Percentiles rank a stretch among this genome's conserved stretches.
Conservation (phyloP, 2,888 invertebrate genomes). For the Spodoptera picta region DNA sequence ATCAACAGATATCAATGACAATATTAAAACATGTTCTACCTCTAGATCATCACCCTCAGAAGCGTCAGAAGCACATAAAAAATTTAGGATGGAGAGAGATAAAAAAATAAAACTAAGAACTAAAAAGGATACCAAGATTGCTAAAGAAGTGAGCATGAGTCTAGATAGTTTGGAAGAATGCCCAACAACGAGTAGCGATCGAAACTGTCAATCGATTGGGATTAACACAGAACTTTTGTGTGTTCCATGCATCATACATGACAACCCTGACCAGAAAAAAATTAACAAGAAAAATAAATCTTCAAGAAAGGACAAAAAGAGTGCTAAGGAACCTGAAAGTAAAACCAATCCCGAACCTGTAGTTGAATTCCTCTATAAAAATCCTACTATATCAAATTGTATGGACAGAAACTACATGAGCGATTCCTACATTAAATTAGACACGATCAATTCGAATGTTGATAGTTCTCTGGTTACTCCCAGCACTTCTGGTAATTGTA, state of each 20-base stretch:
- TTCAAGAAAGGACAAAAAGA: slow-evolving; percentile 40
- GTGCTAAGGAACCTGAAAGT: slow-evolving; percentile 25
- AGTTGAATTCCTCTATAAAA: slow-evolving; percentile 79
- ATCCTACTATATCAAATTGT: slow-evolving; percentile 73
- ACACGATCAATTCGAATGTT: slow-evolving; percentile 53
- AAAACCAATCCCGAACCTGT: slow-evolving; percentile 60
- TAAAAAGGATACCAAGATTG: slow-evolving; percentile 50
- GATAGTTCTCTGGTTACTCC: slow-evolving; percentile 48
- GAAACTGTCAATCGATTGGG: slow-evolving; percentile 73
- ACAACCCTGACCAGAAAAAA: slow-evolving; percentile 65
- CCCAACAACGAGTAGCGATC: slow-evolving; percentile 51
- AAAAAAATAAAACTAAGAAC: slow-evolving; percentile 45
- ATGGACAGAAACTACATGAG: slow-evolving; percentile 62
- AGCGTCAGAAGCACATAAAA: slow-evolving; percentile 35
- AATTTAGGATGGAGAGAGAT: slow-evolving; percentile 42
- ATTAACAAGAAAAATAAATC: slow-evolving; percentile 39
- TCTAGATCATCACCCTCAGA: slow-evolving; percentile 31
- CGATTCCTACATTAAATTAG: slow-evolving; percentile 58
- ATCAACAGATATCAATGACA: slow-evolving; percentile 34
- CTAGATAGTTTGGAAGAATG: slow-evolving; percentile 79
- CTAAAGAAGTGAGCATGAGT: slow-evolving; percentile 80
- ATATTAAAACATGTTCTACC: slow-evolving; percentile 26
- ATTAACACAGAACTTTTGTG: slow-evolving; percentile 81
- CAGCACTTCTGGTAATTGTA: slow-evolving; percentile 57
- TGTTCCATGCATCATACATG: slow-evolving; percentile 81